phyloP scores from a whole-genome alignment of 2,888 invertebrate species.

The Trachelus iudaicus region DNA sequence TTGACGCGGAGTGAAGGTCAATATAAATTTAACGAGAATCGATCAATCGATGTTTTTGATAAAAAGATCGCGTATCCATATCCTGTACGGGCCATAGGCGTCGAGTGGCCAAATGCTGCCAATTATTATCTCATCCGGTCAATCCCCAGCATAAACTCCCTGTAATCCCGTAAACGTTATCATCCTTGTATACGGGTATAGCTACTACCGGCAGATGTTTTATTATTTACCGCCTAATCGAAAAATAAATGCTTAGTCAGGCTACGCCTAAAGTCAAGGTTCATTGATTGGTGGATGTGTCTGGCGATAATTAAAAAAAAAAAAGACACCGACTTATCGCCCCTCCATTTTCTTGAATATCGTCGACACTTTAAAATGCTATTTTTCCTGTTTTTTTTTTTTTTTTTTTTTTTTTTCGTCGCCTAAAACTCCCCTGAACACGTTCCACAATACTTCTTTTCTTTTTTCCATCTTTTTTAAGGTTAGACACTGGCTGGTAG shows the following conservation, averaged over 20 bases:
- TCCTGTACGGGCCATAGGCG: background rate
- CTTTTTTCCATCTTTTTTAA: background rate
- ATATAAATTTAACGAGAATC: background rate
- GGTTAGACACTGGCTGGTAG: background rate
- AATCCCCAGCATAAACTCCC: background rate
- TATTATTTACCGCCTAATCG: background rate
- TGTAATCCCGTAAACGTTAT: background rate
- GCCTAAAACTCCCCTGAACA: background rate
- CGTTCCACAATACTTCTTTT: background rate
- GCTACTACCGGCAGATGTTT: background rate
- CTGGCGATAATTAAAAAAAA: background rate
- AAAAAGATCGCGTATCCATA: background rate
- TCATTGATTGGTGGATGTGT: background rate
- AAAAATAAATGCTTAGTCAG: no score
- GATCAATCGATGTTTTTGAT: background rate
- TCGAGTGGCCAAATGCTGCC: background rate
- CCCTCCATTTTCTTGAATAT: background rate
- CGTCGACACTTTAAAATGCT: background rate
- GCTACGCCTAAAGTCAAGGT: background rate
- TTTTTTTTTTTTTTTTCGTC: no score
- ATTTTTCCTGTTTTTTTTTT: background rate
- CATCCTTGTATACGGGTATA: background rate
- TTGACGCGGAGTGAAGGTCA: background rate
- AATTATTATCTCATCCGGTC: background rate
- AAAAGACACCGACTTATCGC: background rate